Evolutionary conservation across 2,888 invertebrate genomes (phyloP).

Genomic region (Tanytarsus gracilentus): DNA sequence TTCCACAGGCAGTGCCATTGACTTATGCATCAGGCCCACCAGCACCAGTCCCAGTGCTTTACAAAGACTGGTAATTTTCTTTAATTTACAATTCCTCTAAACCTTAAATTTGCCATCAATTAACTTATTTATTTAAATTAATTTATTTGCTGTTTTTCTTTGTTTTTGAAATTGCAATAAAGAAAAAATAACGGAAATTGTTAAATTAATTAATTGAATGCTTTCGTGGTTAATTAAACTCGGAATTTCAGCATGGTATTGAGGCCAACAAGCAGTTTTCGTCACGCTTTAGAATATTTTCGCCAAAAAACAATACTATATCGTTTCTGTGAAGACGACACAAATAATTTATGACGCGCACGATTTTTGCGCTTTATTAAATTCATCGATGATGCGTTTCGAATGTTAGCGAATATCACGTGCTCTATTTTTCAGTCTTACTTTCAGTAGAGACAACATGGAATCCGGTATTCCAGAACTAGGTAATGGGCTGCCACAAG

Average conservation of each 20-base stretch:
- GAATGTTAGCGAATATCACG: too few relatives aligned
- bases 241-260: background rate
- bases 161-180: background rate
- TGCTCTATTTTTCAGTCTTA: too few relatives aligned
- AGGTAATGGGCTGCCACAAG: too few relatives aligned
- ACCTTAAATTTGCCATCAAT: too few relatives aligned
- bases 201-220: background rate
- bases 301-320: too few relatives aligned
- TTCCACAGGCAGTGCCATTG: conserved; percentile 43
- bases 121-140: conserved; percentile 1
- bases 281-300: background rate
- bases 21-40: conserved; percentile 43
- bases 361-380: too few relatives aligned
- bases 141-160: background rate
- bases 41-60: conserved; percentile 40
- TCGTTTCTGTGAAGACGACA: too few relatives aligned
- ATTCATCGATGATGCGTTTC: too few relatives aligned
- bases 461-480: too few relatives aligned
- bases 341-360: too few relatives aligned
- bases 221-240: background rate
- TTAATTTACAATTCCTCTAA: background rate
- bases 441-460: too few relatives aligned
- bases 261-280: background rate
- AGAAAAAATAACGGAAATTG: background rate
- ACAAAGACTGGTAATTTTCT: background rate